Base-by-base conservation (phyloP, 2,888 invertebrate species). In the Pseudococcus viburni region DNA sequence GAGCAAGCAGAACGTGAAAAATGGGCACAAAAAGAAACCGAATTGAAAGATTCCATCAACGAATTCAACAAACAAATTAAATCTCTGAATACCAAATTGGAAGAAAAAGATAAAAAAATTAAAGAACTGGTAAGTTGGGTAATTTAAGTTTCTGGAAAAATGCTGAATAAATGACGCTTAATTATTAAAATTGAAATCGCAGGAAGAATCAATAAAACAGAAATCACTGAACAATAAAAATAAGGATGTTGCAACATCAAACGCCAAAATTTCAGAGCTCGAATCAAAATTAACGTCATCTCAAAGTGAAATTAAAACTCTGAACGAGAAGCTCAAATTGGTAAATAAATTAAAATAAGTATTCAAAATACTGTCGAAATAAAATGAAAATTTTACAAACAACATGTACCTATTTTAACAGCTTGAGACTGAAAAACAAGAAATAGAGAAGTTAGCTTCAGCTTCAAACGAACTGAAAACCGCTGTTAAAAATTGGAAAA, bases 401-500 rank as follows among this genome's bases (percentile, higher is more conserved):
- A 6, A 8, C 33, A 33, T 33, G 26, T 33, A 22, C 17, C 8
- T 15, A 42, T 68, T 12, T 46, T 39, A 39, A 33, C 86, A 91
- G 91, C 89, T 89, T 80, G 90, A 90, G 89, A 94, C 92, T 87
- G 95, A 95, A 90, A 95, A 95, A 90, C 92, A 94, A 55, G 94
- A 95, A 90, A 93, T 92, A 83, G 94, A 94, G 90, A 92, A 94
- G 91, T 92, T 93, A 51, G 93, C 94, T 90, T 89, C 90, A 89
- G 88, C 89, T 89, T 90, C 91, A 90, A 89, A 89, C 80, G 89
- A 91, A 33, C 89, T 91, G 51, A 90, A 90, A 55, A 94, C 94
- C 90, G 95, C 95, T 90, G 93, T 94, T 39, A 92, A 93, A 83
- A 94, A 94, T 89, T 93, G 94, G 92, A 94, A 95, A 91, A 93